Conservation (phyloP, 2,888 invertebrate genomes). For the Trachelus tabidus region DNA sequence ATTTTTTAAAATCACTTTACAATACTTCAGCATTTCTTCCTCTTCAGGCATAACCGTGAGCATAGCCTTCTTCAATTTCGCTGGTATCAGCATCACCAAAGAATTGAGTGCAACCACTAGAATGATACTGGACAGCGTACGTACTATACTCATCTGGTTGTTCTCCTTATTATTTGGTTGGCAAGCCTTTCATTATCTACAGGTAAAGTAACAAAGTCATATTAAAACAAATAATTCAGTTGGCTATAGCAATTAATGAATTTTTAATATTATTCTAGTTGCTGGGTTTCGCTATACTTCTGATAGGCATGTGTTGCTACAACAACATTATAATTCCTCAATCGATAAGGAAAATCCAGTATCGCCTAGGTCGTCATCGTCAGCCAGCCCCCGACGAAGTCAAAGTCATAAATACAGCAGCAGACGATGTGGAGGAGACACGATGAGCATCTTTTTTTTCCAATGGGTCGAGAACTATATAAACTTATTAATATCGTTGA, state of each 20-base stretch:
- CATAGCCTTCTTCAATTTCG: constrained; percentile 94
- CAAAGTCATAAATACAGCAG: constrained; percentile 54
- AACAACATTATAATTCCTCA: constrained; percentile 72
- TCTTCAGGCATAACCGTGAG: constrained; percentile 81
- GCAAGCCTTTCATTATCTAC: constrained; percentile 84
- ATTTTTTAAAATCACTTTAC: constrained; percentile 10
- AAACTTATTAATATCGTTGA: background rate
- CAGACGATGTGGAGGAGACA: constrained; percentile 39
- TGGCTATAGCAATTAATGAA: background rate
- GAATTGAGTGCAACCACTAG: constrained; percentile 92
- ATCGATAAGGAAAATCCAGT: constrained; percentile 45
- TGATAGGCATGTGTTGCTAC: constrained; percentile 87
- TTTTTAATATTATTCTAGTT: constrained; percentile 66
- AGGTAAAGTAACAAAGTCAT: constrained; percentile 64
- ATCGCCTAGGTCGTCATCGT: constrained; percentile 45
- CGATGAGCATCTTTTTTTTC: background rate
- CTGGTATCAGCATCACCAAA: constrained; percentile 92
- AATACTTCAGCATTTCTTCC: constrained; percentile 5
- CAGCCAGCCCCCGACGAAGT: constrained; percentile 49
- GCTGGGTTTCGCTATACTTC: constrained; percentile 80
- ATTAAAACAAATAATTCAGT: background rate
- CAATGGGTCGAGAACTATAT: background rate
- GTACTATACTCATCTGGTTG: constrained; percentile 92
- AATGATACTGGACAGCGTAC: constrained; percentile 89
- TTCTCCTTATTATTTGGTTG: constrained; percentile 80